Evolutionary conservation across 1,140 invertebrate species (phyloP).

Genomic region (Ectropis grisescens): DNA sequence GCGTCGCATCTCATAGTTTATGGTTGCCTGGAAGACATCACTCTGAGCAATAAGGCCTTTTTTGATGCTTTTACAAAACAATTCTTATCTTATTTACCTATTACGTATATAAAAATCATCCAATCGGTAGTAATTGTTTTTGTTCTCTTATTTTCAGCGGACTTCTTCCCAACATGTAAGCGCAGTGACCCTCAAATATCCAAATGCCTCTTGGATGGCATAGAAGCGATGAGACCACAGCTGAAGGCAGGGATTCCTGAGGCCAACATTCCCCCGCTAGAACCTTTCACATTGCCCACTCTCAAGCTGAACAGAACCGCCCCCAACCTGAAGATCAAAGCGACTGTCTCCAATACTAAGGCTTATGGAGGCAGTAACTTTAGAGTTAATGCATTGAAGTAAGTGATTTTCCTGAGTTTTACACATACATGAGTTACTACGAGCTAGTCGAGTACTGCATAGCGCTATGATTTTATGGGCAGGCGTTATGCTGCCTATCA

Average conservation of each 20-base stretch:
- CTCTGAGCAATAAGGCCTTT: no score
- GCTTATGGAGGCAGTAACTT: conserved; percentile 74
- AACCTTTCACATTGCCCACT: conserved; percentile 75
- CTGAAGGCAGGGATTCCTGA: conserved; percentile 75
- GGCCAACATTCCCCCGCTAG: conserved; percentile 74
- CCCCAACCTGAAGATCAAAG: conserved; percentile 76
- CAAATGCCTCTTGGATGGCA: conserved; percentile 71
- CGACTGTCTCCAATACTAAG: conserved; percentile 75
- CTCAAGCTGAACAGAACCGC: conserved; percentile 75
- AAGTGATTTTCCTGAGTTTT: conserved; percentile 23
- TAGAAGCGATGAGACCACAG: conserved; percentile 71
- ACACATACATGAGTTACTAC: no score
- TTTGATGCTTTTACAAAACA: no score
- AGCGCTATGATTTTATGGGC: no score
- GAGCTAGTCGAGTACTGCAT: no score
- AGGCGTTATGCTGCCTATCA: no score
- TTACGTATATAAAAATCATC: no score
- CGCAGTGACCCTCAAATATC: conserved; percentile 72
- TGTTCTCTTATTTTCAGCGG: conserved; percentile 45
- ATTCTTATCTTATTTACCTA: no score
- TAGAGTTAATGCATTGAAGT: conserved; percentile 76
- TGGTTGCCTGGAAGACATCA: no score
- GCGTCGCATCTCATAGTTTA: no score
- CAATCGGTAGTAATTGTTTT: no score
- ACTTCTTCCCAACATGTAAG: conserved; percentile 73